Conservation (phyloP, 2,797 vertebrate genomes). For the Sebastes hubbsi region DNA sequence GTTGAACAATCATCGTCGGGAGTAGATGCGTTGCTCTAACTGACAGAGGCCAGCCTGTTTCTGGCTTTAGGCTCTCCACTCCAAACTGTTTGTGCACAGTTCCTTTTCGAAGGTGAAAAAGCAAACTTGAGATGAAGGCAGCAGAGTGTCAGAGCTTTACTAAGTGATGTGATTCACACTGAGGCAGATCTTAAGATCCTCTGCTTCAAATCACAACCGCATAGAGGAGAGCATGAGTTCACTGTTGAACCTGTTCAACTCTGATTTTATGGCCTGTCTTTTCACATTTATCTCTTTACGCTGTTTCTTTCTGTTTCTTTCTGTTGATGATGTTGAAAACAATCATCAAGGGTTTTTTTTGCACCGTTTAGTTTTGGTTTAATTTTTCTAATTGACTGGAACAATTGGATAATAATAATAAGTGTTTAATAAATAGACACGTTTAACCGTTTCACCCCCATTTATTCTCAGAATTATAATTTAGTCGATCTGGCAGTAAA, state of each 20-base stretch:
- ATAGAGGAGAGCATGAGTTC: not conserved
- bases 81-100: conserved; percentile 17
- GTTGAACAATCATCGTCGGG: conserved; percentile 26
- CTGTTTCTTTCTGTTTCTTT: not conserved
- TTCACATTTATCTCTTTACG: not conserved
- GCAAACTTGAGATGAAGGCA: not conserved
- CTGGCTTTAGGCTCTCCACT: conserved; percentile 16
- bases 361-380: not conserved
- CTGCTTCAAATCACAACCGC: not conserved
- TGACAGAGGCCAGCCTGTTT: conserved; percentile 32
- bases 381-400: not conserved
- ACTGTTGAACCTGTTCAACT: not conserved
- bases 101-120: conserved; percentile 18
- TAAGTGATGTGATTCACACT: not conserved
- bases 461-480: not conserved
- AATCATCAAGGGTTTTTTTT: not conserved
- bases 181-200: not conserved
- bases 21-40: conserved; percentile 19
- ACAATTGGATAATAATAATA: not conserved
- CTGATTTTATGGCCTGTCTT: not conserved
- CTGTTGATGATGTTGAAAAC: not conserved
- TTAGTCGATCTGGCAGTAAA: not conserved
- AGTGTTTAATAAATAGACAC: not conserved
- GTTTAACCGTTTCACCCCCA: not conserved
- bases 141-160: not conserved